Evolutionary conservation across 1,140 invertebrate species (phyloP), one percentile per base, ranked within the genome.

Genomic region (Vollenhovia emeryi): DNA sequence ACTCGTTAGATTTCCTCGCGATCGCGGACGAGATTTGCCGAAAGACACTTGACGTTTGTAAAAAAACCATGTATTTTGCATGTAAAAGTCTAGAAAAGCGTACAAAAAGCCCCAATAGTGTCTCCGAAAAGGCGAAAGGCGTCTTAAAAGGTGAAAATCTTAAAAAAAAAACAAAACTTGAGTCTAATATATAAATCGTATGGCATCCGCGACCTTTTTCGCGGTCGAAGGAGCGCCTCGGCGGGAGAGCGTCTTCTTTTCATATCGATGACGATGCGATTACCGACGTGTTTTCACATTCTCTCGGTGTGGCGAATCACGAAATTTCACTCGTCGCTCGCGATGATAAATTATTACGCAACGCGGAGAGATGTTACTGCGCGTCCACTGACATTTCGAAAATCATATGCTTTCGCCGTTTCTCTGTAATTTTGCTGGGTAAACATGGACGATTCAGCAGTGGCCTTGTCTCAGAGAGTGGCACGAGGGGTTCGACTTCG

Each of bases 401-500:
- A 64, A 64, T 2, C 9, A 43, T n/a, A n/a, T 43, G 27, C 18
- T 6, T 43, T 9, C 9, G 21, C 55, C 57, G 9, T 4, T 71
- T 50, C 7, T 40, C 5, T 68, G 40, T 3, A 83, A 66, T 91
- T 87, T 66, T 87, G 87, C 59, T 84, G 59, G 52, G 8, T n/a
- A 50, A 82, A 21, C 8, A 18, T n/a, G n/a, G n/a, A 33, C 4
- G 36, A 21, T 71, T 59, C 45, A 82, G 33, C 50, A 82, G n/a
- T 50, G 78, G 13, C 50, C n/a, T n/a, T 82, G 66, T 18, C 78
- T 82, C 13, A 82, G 24, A 15, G 64, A 82, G 15, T 92, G 87
- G 8, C 87, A 76, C 1, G 85, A 68, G 2, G 89, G 36, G 13
- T 62, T 91, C 18, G 92, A 90, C 68, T 91, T 75, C 8, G 68